Evolutionary conservation across 1,140 invertebrate genomes (phyloP), one percentile per base, ranked within the genome.

Genomic region (Orchesella cincta): DNA sequence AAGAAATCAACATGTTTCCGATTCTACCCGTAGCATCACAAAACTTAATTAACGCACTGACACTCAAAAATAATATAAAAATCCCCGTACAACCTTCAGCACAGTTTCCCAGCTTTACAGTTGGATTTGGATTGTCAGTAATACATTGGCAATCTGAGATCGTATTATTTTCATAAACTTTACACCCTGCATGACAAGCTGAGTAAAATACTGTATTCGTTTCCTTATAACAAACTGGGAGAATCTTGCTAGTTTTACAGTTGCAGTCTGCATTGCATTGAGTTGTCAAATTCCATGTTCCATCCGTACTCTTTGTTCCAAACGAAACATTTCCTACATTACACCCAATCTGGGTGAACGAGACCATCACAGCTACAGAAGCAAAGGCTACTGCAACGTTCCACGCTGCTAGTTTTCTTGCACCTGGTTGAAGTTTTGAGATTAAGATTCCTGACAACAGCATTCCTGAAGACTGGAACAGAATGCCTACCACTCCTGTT

Each of bases 381-480:
- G 92, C 84, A 0, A 89, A 85, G 35, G 91, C 91, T 12, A 91
- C 88, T 71, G 92, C 86, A 1, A 93, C 89, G 83, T 93, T 93
- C 91, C 92, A 93, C 0, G 86, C 89, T 3, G 91, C 91, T 78
- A 93, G 85, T 74, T 88, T 89, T 33, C 91, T 85, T 0, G 92
- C 91, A 73, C 87, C 87, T 0, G 92, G 92, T 83, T 91, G 91
- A 79, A 89, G 92, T 77, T 88, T 89, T 0, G 90, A 90, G 23
- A 93, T 91, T 0, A 92, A 79, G 16, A 90, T 83, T 0, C 92
- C 92, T 8, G 91, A 91, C 0, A 91, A 67, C 1, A 93, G 82
- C 14, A 93, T 88, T 0, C 92, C 92, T 46, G 92, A 85, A 0
- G 91, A 90, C n/a, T 91, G 91, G 84, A 91, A 92, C 1, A 91